Conservation (phyloP, 2,888 invertebrate genomes). For the Drosophila dives region DNA sequence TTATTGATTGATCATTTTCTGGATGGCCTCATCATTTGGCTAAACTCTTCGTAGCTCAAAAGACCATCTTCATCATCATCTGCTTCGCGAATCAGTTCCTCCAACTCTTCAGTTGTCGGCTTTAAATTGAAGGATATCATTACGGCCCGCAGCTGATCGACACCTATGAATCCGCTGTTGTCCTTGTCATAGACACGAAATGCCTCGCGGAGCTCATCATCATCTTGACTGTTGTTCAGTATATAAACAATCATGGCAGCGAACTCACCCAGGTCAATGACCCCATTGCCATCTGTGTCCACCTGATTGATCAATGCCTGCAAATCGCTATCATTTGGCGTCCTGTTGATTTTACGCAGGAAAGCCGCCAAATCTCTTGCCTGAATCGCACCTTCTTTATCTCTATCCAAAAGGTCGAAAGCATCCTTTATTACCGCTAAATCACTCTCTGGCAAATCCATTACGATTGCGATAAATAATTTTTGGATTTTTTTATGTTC, state of each 20-base stretch:
- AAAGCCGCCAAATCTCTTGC: slow-evolving; percentile 13
- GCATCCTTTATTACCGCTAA: neutral
- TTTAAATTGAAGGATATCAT: slow-evolving; percentile 99
- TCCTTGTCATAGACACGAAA: slow-evolving; percentile 93
- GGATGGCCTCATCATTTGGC: slow-evolving; percentile 90
- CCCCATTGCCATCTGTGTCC: slow-evolving; percentile 90
- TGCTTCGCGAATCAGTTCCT: slow-evolving; percentile 98
- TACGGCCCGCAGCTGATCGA: slow-evolving; percentile 97
- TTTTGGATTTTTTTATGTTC: slow-evolving; percentile 24
- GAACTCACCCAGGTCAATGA: slow-evolving; percentile 99
- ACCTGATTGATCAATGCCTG: slow-evolving; percentile 98
- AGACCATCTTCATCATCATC: slow-evolving; percentile 98
- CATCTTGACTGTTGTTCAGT: slow-evolving; percentile 98
- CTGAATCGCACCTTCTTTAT: neutral
- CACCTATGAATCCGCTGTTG: slow-evolving; percentile 98
- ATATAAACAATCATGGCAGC: slow-evolving; percentile 99
- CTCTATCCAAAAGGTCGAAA: slow-evolving; percentile 19
- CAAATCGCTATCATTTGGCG: slow-evolving; percentile 1
- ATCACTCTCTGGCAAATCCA: neutral
- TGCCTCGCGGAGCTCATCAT: slow-evolving; percentile 94
- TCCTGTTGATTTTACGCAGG: neutral
- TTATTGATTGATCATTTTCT: neutral
- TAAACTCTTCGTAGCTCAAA: slow-evolving; percentile 91
- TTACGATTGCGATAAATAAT: slow-evolving; percentile 1
- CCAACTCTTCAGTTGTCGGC: slow-evolving; percentile 98